These are phyloP conservation scores for Hyla sarda DNA, from an alignment of 2,113 vertebrate genomes.

Conservation along the genomic window DNA sequence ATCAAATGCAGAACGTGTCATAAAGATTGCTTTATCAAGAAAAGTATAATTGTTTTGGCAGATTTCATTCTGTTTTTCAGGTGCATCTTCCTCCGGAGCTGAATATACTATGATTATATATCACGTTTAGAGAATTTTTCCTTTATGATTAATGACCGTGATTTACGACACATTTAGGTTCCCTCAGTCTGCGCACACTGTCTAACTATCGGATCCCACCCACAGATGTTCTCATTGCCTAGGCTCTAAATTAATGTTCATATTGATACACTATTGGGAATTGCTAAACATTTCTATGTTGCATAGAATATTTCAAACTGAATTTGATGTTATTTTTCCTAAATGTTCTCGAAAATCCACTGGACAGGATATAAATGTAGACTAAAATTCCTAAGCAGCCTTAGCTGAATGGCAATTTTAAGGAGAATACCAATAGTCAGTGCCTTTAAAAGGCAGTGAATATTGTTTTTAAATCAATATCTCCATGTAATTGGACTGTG, in stretches of 20 bases:
- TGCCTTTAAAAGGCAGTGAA: slow-evolving; percentile 43
- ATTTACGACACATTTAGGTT: slow-evolving; percentile 16
- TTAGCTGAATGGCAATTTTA: slow-evolving; percentile 22
- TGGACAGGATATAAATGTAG: slow-evolving; percentile 24
- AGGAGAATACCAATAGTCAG: slow-evolving; percentile 34
- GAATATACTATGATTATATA: slow-evolving; percentile 15
- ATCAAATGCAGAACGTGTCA: background rate
- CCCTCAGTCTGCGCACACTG: background rate
- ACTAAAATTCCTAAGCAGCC: slow-evolving; percentile 11
- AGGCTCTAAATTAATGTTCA: slow-evolving; percentile 4
- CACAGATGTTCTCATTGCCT: background rate
- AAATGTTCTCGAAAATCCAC: slow-evolving; percentile 26
- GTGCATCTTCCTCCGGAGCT: background rate
- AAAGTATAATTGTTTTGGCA: background rate
- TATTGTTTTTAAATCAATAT: slow-evolving; percentile 58
- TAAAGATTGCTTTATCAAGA: background rate
- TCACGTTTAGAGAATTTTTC: slow-evolving; percentile 2
- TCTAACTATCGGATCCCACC: background rate
- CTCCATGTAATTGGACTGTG: slow-evolving; percentile 54
- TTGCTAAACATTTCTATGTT: background rate
- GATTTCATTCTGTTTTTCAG: background rate
- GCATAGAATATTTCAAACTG: slow-evolving; percentile 33
- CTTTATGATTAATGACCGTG: background rate
- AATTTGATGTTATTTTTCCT: slow-evolving; percentile 29
- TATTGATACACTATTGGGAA: background rate